phyloP scores from a whole-genome alignment of 2,113 vertebrate species.

The Gymnorhina tibicen region DNA sequence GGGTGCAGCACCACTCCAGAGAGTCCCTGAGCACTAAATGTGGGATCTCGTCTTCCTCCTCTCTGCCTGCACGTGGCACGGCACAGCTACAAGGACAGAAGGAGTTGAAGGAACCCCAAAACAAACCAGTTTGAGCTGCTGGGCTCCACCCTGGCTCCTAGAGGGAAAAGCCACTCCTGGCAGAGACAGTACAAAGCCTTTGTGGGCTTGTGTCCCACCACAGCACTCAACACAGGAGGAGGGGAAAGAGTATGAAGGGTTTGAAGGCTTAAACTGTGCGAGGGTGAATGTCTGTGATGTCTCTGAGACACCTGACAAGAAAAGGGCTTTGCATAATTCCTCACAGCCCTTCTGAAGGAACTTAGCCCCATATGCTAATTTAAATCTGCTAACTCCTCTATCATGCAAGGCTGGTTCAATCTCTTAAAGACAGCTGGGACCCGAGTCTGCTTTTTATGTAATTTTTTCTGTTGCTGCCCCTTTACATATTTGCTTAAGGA shows the following conservation, averaged over 20 bases:
- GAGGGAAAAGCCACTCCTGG: background rate
- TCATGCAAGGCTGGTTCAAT: background rate
- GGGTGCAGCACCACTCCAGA: background rate
- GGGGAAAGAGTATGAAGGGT: background rate
- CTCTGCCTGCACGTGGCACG: background rate
- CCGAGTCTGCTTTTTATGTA: background rate
- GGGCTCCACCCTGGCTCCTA: background rate
- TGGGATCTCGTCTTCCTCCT: background rate
- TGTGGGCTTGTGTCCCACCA: background rate
- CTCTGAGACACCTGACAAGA: background rate
- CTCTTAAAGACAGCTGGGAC: background rate
- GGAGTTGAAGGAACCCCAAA: background rate
- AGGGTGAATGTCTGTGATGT: background rate
- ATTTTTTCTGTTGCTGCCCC: background rate
- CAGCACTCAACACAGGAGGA: background rate
- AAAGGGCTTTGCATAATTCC: background rate
- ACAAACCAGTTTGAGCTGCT: background rate
- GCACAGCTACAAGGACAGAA: background rate
- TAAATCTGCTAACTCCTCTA: background rate
- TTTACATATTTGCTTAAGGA: background rate
- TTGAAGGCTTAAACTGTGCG: background rate
- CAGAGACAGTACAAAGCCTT: background rate
- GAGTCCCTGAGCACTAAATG: background rate
- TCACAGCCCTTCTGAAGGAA: background rate
- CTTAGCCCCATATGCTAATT: background rate